Conservation (phyloP, 2,797 vertebrate genomes). For the Cryptoprocta ferox region DNA sequence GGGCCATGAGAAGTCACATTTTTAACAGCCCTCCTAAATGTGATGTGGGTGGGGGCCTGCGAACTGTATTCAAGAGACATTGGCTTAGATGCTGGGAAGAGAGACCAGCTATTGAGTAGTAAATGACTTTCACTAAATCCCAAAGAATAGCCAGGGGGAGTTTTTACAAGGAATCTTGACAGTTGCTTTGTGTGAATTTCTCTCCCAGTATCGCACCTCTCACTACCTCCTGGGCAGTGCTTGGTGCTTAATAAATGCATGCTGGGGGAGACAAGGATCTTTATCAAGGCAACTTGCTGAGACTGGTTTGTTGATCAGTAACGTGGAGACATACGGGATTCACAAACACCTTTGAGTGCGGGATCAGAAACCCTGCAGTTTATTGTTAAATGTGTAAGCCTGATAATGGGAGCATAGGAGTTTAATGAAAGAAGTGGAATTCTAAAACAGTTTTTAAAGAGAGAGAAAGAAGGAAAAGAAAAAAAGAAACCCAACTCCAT, state of each 20-base stretch:
- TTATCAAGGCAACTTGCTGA: neutral
- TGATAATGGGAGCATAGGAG: neutral
- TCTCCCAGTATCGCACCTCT: neutral
- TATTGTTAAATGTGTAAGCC: neutral
- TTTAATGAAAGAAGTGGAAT: neutral
- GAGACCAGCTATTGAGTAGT: neutral
- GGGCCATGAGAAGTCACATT: neutral
- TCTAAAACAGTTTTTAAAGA: neutral
- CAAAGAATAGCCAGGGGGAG: slow-evolving; percentile 35
- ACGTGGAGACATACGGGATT: neutral
- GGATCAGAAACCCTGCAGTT: neutral
- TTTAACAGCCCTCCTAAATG: neutral
- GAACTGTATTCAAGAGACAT: neutral
- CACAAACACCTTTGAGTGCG: neutral
- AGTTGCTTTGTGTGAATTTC: neutral
- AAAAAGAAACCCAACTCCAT: neutral
- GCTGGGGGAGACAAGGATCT: neutral
- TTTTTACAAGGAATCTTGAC: neutral
- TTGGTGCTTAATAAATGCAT: neutral
- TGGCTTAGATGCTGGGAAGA: neutral
- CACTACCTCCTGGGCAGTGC: neutral
- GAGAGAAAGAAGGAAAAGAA: neutral
- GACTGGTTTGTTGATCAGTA: neutral
- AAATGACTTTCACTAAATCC: slow-evolving; percentile 49
- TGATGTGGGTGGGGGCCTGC: neutral